Evolutionary conservation across 2,113 vertebrate genomes (phyloP).

Genomic region (Passer domesticus): DNA sequence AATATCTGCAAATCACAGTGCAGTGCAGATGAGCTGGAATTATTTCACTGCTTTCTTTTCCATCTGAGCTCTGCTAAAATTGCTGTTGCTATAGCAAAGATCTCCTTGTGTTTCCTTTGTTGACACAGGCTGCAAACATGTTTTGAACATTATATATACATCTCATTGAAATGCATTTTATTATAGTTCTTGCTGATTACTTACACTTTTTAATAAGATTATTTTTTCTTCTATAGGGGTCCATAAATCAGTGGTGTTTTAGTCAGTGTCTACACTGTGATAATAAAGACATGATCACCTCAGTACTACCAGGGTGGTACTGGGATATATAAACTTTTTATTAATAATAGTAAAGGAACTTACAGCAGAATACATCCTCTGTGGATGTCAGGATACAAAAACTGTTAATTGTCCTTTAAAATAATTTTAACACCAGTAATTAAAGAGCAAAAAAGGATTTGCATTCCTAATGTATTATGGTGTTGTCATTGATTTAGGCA

Average conservation of each 20-base stretch:
- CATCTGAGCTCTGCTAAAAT: constrained; percentile 47
- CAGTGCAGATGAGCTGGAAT: constrained; percentile 51
- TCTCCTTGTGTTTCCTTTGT: neutral
- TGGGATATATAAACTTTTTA: neutral
- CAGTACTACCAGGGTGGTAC: neutral
- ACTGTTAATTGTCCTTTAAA: neutral
- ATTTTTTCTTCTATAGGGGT: neutral
- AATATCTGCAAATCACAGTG: neutral
- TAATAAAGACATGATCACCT: neutral
- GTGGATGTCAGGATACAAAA: neutral
- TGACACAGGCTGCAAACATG: constrained; percentile 26
- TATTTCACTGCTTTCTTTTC: constrained; percentile 51
- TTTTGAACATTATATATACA: constrained; percentile 18
- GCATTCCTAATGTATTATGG: constrained; percentile 74
- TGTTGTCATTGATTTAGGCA: constrained; percentile 93
- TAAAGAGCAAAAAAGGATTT: neutral
- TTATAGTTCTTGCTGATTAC: constrained; percentile 22
- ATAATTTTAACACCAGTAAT: neutral
- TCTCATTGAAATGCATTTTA: constrained; percentile 40
- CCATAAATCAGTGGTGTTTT: neutral
- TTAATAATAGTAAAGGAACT: neutral
- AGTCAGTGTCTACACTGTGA: neutral
- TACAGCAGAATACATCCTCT: neutral
- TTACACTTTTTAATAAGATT: neutral
- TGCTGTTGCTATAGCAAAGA: constrained; percentile 22